Evolutionary conservation across 1,140 invertebrate species (phyloP).

Genomic region (Microplitis mediator): DNA sequence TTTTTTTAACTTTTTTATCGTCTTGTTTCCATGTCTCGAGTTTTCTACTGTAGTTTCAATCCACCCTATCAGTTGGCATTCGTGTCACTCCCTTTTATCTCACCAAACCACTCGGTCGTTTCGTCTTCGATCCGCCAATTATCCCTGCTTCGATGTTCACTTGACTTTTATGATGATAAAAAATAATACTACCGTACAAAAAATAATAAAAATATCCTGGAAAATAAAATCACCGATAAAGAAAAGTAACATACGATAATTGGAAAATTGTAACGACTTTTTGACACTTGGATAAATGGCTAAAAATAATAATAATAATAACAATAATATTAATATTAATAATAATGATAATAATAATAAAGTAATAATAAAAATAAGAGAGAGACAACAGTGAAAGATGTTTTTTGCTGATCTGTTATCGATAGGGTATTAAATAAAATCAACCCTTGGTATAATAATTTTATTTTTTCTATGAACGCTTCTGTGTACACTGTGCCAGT

Average conservation of each 20-base stretch:
- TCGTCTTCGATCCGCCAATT: conserved; percentile 20
- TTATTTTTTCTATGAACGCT: conserved; percentile 45
- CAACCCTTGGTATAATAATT: conserved; percentile 43
- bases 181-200: neutral
- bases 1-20: neutral
- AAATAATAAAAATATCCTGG: neutral
- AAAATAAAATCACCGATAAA: neutral
- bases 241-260: conserved; percentile 1
- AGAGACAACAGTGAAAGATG: conserved; percentile 30
- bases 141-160: conserved; percentile 15
- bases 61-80: conserved; percentile 16
- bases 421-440: conserved; percentile 28
- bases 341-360: conserved; percentile 2
- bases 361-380: neutral
- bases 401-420: conserved; percentile 45
- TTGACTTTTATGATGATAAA: conserved; percentile 28
- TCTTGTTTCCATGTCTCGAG: conserved; percentile 5
- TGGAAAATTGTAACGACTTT: neutral
- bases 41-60: neutral
- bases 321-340: neutral
- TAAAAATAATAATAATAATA: neutral
- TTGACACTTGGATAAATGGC: neutral
- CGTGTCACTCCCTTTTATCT: conserved; percentile 15
- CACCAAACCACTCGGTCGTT: conserved; percentile 7
- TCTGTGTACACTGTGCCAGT: neutral